Percentiles rank a stretch among this genome's conserved stretches.
These are phyloP conservation scores for Frieseomelitta varia DNA, from an alignment of 1,140 invertebrate genomes.

Conservation along the genomic window DNA sequence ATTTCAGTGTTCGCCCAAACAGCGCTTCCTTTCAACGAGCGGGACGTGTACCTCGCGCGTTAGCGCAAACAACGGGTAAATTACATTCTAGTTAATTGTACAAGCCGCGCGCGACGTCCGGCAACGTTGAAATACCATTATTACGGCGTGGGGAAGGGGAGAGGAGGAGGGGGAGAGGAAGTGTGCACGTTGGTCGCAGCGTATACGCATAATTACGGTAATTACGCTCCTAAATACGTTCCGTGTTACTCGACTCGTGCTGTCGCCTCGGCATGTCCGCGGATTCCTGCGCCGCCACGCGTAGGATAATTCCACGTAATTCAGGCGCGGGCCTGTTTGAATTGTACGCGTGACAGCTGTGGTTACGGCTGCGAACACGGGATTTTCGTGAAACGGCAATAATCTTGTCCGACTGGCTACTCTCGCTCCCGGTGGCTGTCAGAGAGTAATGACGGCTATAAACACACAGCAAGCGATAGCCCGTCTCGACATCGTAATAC, in stretches of 20 bases:
- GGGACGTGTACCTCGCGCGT: too few relatives aligned
- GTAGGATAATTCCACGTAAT: conserved; percentile 35
- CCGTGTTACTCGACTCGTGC: background rate
- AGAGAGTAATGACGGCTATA: conserved; percentile 65
- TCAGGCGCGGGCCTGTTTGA: conserved; percentile 18
- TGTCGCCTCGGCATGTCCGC: conserved; percentile 5
- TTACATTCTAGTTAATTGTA: conserved; percentile 12
- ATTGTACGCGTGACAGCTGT: conserved; percentile 35
- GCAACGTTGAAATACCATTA: conserved; percentile 22
- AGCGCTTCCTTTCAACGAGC: background rate
- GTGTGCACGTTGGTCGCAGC: conserved; percentile 1
- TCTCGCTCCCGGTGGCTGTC: conserved; percentile 53
- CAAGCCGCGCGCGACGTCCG: background rate
- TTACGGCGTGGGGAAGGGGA: background rate
- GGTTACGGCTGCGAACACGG: conserved; percentile 31
- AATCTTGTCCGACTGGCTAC: conserved; percentile 52
- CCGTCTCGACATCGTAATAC: conserved; percentile 61
- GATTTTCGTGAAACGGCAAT: conserved; percentile 60
- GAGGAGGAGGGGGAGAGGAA: too few relatives aligned
- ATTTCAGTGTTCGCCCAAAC: background rate
- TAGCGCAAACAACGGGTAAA: background rate
- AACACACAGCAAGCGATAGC: conserved; percentile 66
- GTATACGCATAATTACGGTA: conserved; percentile 21
- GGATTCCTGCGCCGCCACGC: background rate
- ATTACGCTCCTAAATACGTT: conserved; percentile 17